Percentiles rank a stretch among this genome's conserved stretches.
These are phyloP conservation scores for Euproctis similis DNA, from an alignment of 2,888 invertebrate species.

Conservation along the genomic window DNA sequence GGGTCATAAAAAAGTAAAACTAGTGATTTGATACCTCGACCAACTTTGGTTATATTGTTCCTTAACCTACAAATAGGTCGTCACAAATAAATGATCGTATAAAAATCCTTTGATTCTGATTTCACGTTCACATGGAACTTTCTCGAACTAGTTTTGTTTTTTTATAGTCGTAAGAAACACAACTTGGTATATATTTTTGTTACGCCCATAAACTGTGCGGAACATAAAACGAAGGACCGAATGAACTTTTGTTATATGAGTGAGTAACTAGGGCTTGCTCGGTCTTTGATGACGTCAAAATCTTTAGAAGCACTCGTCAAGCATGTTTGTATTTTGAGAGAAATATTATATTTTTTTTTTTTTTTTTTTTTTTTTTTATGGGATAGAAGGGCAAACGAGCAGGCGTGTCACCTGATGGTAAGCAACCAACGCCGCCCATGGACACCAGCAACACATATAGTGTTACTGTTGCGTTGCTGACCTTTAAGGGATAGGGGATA, in stretches of 20 bases:
- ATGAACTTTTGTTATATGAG: slow-evolving; percentile 16
- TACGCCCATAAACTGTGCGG: slow-evolving; percentile 23
- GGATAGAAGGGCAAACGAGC: too few species aligned
- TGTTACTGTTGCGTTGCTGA: too few species aligned
- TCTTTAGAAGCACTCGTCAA: slow-evolving; percentile 31
- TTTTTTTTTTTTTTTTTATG: too few species aligned
- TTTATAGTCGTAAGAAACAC: slow-evolving; percentile 11
- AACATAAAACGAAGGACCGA: slow-evolving; percentile 26
- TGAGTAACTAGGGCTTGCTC: slow-evolving; percentile 25
- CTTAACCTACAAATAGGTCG: background rate
- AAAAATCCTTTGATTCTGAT: slow-evolving; percentile 1
- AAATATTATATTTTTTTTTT: slow-evolving; percentile 27
- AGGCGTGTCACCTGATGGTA: too few species aligned
- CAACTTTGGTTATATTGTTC: background rate
- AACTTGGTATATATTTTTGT: slow-evolving; percentile 18
- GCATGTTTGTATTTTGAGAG: slow-evolving; percentile 24
- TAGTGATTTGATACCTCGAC: too few species aligned
- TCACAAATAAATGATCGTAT: background rate
- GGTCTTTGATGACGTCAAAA: slow-evolving; percentile 33
- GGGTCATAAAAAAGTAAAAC: too few species aligned
- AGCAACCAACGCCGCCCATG: too few species aligned
- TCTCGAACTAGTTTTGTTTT: slow-evolving; percentile 9
- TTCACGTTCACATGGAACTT: slow-evolving; percentile 2
- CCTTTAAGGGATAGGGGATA: too few species aligned
- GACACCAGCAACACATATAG: too few species aligned